These are phyloP conservation scores for Lithosia quadra DNA, from an alignment of 2,888 invertebrate genomes.

Conservation along the genomic window DNA sequence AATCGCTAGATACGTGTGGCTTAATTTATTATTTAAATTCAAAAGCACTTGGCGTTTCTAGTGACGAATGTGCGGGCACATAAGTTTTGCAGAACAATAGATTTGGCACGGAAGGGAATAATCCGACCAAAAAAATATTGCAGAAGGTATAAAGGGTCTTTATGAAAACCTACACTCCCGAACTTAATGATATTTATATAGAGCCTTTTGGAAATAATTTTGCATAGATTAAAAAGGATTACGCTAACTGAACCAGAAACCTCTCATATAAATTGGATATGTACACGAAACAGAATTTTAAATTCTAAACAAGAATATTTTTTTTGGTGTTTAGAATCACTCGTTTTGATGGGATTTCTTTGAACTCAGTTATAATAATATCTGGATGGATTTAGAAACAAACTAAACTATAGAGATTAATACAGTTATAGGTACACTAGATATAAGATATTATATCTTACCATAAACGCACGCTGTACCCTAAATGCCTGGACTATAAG, in stretches of 20 bases:
- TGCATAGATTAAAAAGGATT: conserved; percentile 1
- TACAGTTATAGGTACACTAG: too few relatives aligned
- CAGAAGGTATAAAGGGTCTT: conserved; percentile 4
- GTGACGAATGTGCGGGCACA: not conserved
- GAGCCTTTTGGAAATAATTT: conserved; percentile 2
- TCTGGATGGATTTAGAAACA: not conserved
- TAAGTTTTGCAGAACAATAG: conserved; percentile 2
- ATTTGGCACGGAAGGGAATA: not conserved
- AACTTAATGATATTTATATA: conserved; percentile 2
- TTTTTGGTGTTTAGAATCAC: not conserved
- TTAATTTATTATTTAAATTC: not conserved
- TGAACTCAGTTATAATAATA: not conserved
- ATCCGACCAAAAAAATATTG: not conserved
- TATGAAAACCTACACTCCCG: not conserved
- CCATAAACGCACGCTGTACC: too few relatives aligned
- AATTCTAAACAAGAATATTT: not conserved
- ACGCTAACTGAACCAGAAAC: not conserved
- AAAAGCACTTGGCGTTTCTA: not conserved
- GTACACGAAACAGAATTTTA: not conserved
- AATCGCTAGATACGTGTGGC: not conserved
- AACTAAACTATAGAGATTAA: too few relatives aligned
- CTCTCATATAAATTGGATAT: not conserved
- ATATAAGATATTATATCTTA: too few relatives aligned
- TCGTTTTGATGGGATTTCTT: not conserved
- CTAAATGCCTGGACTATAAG: too few relatives aligned